Evolutionary conservation across 2,888 invertebrate genomes (phyloP), one percentile per base, ranked within the genome.

Genomic region (Adelphocoris suturalis): DNA sequence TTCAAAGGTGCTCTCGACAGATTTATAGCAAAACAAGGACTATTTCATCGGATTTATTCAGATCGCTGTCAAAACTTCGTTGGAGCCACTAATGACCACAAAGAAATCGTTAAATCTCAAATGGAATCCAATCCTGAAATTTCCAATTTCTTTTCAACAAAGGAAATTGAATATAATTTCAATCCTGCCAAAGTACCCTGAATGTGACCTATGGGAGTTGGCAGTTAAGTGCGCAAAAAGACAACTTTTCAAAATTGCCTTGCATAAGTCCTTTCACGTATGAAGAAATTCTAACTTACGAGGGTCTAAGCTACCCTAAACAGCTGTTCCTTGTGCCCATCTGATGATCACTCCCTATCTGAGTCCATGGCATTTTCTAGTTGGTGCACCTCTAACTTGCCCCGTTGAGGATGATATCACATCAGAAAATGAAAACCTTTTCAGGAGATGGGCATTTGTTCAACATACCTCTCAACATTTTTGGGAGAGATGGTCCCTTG

Each of bases 261-360:
- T 27, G 23, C 48, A 89, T 85, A 37, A 84, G 57, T 7, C 14
- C 55, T 28, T 81, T 90, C 14, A 90, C 89, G 7, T 89, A 84
- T 47, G 86, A 84, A 27, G 90, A 91, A 28, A 76, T 90, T 7
- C 19, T 52, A 2, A 90, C 90, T 88, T 0, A 27, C 27, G 0
- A 52, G 88, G 12, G 57, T 90, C 14, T 87, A 90, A 55, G 90
- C 37, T 4, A 37, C 37, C 37, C 37, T 37, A 37, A 37, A 37
- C 7, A 37, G 37, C 7, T 7, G 37, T 37, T 7, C 37, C 7
- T 7, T 37, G 37, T 37, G 37, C 37, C 37, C 37, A 37, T 37
- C 37, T 37, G 7, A 37, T 37, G 37, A 37, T 37, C 7, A 37
- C 37, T 37, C 37, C 37, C 37, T 37, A 37, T 37, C 37, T 37